Base-by-base conservation (phyloP, 2,113 vertebrate species). In the Alligator sinensis region DNA sequence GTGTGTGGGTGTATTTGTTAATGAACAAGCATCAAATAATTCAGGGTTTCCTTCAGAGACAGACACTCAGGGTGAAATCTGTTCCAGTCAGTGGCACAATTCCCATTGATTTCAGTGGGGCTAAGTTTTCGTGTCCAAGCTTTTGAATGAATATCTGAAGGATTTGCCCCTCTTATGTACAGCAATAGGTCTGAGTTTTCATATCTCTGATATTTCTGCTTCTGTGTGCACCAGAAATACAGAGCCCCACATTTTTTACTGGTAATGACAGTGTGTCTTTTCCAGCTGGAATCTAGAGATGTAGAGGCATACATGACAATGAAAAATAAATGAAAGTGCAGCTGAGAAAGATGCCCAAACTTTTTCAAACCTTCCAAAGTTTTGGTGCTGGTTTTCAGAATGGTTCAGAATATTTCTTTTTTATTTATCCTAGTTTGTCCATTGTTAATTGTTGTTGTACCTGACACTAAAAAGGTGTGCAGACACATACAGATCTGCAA, bases 41-140 rank as follows among this genome's bases (percentile, higher is more conserved):
- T 92, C 38, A 54, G 22, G 19, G 47, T 12, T 93, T 92, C 77
- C 10, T 86, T 96, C 63, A 63, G 22, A 86, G 92, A 89, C 54
- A 63, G 11, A 9, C 16, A n/a, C 58, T 87, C 18, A 25, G 54
- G 12, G 25, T 74, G 22, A 74, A 24, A 47, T 24, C 34, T 22
- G 2, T 47, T 47, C 34, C n/a, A 61, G 25, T 91, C 75, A 70
- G 14, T 74, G 22, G 34, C 70, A 47, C 11, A 47, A 74, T 22
- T 74, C 70, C 21, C 47, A 25, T 19, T 24, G 21, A 47, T 22
- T 63, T 84, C n/a, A 78, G 9, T 38, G 14, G 18, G 4, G 21
- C 21, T 13, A 80, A 61, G n/a, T 11, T 91, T 79, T 74, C 76
- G 61, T 1, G 2, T 38, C 61, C 78, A 8, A 60, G 47, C 72